These are phyloP conservation scores for Polypedilum pembai DNA, from an alignment of 1,140 invertebrate species.

Conservation along the genomic window DNA sequence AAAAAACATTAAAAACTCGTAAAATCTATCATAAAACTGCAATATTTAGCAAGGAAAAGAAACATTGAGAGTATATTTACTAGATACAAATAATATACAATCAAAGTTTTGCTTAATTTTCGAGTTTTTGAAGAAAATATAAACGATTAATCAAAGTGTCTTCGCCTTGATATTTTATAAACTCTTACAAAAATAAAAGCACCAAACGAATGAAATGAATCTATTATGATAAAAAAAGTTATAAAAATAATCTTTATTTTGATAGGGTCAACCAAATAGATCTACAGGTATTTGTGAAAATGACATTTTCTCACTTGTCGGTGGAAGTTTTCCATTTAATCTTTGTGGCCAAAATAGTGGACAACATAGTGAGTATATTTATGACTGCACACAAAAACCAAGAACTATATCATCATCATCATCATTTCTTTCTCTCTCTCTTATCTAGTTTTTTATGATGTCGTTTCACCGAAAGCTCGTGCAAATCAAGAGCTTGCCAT, in stretches of 20 bases:
- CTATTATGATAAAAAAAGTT: too few species aligned
- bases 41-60: too few species aligned
- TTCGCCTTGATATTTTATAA: too few species aligned
- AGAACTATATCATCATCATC: not conserved
- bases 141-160: constrained; percentile 23
- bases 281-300: constrained; percentile 68
- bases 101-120: too few species aligned
- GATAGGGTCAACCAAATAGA: constrained; percentile 67
- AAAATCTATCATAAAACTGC: too few species aligned
- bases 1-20: too few species aligned
- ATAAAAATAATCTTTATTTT: too few species aligned
- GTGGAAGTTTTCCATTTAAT: constrained; percentile 50
- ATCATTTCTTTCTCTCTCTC: constrained; percentile 29
- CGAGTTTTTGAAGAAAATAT: too few species aligned
- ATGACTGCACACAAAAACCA: not conserved
- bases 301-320: constrained; percentile 57
- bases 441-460: constrained; percentile 58
- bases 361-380: constrained; percentile 61
- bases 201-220: too few species aligned
- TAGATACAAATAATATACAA: too few species aligned
- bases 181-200: too few species aligned
- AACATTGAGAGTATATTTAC: too few species aligned
- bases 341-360: constrained; percentile 76
- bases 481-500: constrained; percentile 30
- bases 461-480: constrained; percentile 41